Conservation (phyloP, 1,140 invertebrate species). For the Meloidogyne exigua region DNA sequence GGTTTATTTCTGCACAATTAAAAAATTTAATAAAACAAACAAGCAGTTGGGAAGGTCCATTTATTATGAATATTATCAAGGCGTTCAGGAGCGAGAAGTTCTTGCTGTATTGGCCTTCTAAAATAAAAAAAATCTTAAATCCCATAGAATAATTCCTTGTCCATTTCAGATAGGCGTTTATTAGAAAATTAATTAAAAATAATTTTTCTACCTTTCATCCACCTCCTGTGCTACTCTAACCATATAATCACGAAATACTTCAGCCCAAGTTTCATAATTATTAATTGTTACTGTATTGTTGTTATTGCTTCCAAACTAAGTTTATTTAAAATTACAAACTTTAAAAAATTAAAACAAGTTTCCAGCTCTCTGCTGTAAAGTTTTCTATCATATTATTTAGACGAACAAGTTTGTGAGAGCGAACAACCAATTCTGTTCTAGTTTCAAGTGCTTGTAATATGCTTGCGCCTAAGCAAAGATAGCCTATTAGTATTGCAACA, state of each 20-base stretch:
- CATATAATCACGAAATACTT: conserved; percentile 55
- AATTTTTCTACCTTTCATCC: conserved; percentile 45
- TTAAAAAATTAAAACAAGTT: conserved; percentile 26
- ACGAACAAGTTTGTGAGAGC: conserved; percentile 50
- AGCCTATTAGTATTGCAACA: conserved; percentile 60
- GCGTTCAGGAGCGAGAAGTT: conserved; percentile 54
- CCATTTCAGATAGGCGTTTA: no score
- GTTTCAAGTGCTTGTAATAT: conserved; percentile 61
- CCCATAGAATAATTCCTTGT: no score
- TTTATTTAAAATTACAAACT: not conserved
- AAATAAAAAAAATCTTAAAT: not conserved
- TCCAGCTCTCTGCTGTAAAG: conserved; percentile 62
- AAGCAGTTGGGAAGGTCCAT: conserved; percentile 61
- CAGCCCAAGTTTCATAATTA: not conserved
- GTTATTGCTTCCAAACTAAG: not conserved
- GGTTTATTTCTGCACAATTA: not conserved
- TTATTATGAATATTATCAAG: conserved; percentile 63
- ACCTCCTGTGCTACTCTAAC: conserved; percentile 56
- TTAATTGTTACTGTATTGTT: not conserved
- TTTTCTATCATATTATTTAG: conserved; percentile 61
- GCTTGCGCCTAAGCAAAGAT: conserved; percentile 61
- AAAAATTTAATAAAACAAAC: not conserved
- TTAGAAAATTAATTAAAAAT: not conserved
- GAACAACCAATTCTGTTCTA: conserved; percentile 52
- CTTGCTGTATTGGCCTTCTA: conserved; percentile 56